Evolutionary conservation across 2,113 vertebrate species (phyloP), one percentile per base, ranked within the genome.

Genomic region (Morone saxatilis): DNA sequence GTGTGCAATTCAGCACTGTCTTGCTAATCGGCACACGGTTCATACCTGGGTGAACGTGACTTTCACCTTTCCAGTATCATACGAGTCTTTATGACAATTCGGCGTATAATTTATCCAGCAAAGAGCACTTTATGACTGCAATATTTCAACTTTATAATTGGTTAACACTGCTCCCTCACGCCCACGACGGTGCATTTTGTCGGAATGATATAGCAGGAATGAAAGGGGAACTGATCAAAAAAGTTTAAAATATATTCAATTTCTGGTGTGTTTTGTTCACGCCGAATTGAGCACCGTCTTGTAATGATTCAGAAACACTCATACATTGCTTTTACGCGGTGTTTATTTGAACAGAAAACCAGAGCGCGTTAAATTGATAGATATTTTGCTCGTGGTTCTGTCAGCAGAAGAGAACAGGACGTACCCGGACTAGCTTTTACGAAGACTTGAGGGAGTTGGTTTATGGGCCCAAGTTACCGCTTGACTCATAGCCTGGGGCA

Each of bases 381-480:
- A 53, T 51, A 41, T 76, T 67, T 63, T 22, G 8, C 6, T 17
- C 1, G 77, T 63, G 86, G 80, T 86, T 89, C 62, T 65, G 80
- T 40, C 10, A 9, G 74, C 1, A 2, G 5, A 59, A 6, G 13
- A 2, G 19, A 68, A 20, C 36, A 66, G 43, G 62, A 17, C 53
- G 76, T 43, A 67, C 41, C 74, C 62, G 40, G 61, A 72, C 22
- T 81, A 57, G 86, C 75, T 75, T 31, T 76, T 16, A 51, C 10
- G 38, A 62, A 22, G 61, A 87, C 50, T 89, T 78, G 1, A 74
- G 54, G 71, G 76, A 85, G 76, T 86, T 87, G 71, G 12, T 75
- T 60, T 25, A 25, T 41, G 81, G 83, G 76, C 67, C 80, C 50
- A 60, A 54, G 41, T 80, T 48, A 25, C 65, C 22, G 68, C 66